Percentiles rank a stretch among this genome's conserved stretches.
These are phyloP conservation scores for Drosophila saltans DNA, from an alignment of 1,140 invertebrate species.

Conservation along the genomic window DNA sequence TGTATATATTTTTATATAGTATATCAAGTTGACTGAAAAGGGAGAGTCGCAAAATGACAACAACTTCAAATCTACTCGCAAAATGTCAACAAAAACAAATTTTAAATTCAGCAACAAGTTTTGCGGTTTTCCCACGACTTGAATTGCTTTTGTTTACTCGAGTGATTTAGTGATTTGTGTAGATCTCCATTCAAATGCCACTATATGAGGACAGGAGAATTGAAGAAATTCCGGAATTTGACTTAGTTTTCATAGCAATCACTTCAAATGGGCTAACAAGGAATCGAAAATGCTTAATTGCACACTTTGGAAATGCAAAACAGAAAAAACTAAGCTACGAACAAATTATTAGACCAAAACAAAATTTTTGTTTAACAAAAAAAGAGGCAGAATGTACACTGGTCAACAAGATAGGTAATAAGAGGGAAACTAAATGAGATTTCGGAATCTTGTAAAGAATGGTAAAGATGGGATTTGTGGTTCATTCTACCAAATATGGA, in stretches of 20 bases:
- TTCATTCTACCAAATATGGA: too few species aligned
- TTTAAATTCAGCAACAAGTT: slow-evolving; percentile 36
- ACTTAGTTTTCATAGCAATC: slow-evolving; percentile 22
- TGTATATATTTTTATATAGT: too few species aligned
- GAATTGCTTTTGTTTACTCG: slow-evolving; percentile 36
- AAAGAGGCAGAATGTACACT: background rate
- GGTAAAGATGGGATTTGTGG: too few species aligned
- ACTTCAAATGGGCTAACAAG: slow-evolving; percentile 10
- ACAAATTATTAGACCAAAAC: slow-evolving; percentile 57
- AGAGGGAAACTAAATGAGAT: background rate
- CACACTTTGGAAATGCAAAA: slow-evolving; percentile 4
- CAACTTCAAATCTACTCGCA: slow-evolving; percentile 32
- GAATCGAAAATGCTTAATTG: slow-evolving; percentile 19
- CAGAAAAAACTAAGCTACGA: slow-evolving; percentile 22
- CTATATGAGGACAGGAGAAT: slow-evolving; percentile 22
- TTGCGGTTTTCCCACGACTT: slow-evolving; percentile 59
- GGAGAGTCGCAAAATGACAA: slow-evolving; percentile 23
- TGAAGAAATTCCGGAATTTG: slow-evolving; percentile 21
- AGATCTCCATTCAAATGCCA: slow-evolving; percentile 17
- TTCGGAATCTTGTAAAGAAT: too few species aligned
- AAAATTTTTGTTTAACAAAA: background rate
- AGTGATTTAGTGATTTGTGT: slow-evolving; percentile 51
- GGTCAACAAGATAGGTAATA: slow-evolving; percentile 9
- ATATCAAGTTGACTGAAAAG: background rate
- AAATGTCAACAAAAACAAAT: slow-evolving; percentile 8